These are phyloP conservation scores for Pandemis cinnamomeana DNA, from an alignment of 2,888 invertebrate genomes.

Conservation along the genomic window DNA sequence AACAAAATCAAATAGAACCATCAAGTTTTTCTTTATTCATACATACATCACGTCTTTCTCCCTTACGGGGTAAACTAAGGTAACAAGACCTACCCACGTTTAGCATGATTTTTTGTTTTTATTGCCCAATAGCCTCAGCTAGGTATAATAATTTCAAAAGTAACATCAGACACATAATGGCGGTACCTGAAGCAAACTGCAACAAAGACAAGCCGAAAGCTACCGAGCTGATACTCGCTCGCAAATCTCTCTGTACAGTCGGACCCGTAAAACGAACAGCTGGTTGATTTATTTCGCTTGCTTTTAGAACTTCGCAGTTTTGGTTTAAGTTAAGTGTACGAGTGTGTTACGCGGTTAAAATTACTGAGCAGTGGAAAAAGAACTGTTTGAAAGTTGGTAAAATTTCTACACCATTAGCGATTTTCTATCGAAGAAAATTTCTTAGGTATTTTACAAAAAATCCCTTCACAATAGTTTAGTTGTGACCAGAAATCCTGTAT, in stretches of 20 bases:
- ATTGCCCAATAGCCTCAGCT: not conserved
- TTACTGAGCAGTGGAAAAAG: not conserved
- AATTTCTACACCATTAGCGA: too few species aligned
- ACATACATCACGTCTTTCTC: too few species aligned
- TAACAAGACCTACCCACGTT: too few species aligned
- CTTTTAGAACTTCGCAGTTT: not conserved
- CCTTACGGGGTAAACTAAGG: too few species aligned
- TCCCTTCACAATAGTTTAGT: too few species aligned
- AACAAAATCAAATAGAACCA: not conserved
- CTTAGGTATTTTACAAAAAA: too few species aligned
- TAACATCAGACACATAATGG: conserved; percentile 19
- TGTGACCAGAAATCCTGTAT: too few species aligned
- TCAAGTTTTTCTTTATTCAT: too few species aligned
- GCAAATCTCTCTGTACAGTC: conserved; percentile 27
- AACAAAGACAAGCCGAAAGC: conserved; percentile 29
- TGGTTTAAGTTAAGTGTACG: not conserved
- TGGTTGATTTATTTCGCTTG: conserved; percentile 3
- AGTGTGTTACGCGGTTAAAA: not conserved
- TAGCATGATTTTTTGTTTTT: not conserved
- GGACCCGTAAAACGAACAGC: not conserved
- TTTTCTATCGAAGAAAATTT: too few species aligned
- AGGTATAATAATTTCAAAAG: not conserved
- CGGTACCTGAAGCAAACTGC: conserved; percentile 26
- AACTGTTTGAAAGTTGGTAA: not conserved
- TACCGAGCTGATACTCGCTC: conserved; percentile 24